Base-by-base conservation (phyloP, 2,888 invertebrate genomes). In the Gymnocheta viridis region DNA sequence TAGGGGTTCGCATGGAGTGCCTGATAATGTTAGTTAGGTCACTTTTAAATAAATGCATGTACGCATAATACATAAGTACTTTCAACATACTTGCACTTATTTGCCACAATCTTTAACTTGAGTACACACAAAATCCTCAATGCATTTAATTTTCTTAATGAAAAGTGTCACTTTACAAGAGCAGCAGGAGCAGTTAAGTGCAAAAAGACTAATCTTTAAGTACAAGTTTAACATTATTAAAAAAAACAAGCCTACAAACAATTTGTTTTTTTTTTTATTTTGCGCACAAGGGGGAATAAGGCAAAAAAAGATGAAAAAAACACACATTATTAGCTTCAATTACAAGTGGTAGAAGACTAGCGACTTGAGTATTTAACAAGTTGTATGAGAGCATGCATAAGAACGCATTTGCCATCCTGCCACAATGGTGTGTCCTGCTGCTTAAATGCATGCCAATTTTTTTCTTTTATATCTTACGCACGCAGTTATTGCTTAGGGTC, bases 131-230 rank as follows among this genome's bases (percentile, higher is more conserved):
- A 41, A 69, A 41, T 62, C 74, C 60, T 76, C 51, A 82, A 67
- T 76, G 81, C 81, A 76, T 82, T 74, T 82, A 82, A 82, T 82
- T 76, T 74, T 76, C 62, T 69, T 81, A 76, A 81, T 81, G 74
- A 81, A 74, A 81, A 81, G 81, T 81, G 81, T 81, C 81, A 81
- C 81, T 81, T 81, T 81, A 76, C 74, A 60, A 47, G 17, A 80
- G 56, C 69, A 78, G 32, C 74, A 74, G 44, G 35, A 54, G 69
- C 62, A 74, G 54, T 64, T 47, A 69, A 81, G 47, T 69, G 69
- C 66, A 81, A 79, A 77, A 81, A 81, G 81, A 69, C 81, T 82
- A 82, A 82, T 82, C 74, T 82, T 76, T 64, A 82, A 76, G 81
- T 49, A 69, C 72, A 76, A 69, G 66, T 80, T 72, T 80, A 73